Conservation (phyloP, 2,888 invertebrate species). For the Callinectes sapidus region DNA sequence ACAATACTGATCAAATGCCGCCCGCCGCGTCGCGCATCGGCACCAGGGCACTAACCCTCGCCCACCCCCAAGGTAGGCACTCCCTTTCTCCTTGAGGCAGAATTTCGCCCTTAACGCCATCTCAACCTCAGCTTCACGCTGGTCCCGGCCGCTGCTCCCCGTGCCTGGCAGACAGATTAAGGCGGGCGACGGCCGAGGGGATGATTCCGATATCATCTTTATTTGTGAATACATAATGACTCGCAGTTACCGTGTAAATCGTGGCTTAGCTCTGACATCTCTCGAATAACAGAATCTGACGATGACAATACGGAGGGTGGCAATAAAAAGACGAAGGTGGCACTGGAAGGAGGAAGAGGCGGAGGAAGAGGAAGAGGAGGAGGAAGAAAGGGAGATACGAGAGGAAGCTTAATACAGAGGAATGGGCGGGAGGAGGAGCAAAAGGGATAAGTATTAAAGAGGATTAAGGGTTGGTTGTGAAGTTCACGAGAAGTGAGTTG, state of each 20-base stretch:
- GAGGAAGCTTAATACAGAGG: conserved; percentile 18
- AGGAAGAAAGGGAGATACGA: background rate
- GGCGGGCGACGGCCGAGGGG: conserved; percentile 23
- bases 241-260: conserved; percentile 41
- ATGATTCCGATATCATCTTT: conserved; percentile 40
- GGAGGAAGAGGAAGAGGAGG: background rate
- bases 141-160: background rate
- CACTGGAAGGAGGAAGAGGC: background rate
- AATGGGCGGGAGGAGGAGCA: background rate
- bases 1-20: conserved; percentile 57
- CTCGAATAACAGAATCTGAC: background rate
- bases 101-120: background rate
- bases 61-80: background rate
- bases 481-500: background rate
- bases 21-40: conserved; percentile 40
- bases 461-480: conserved; percentile 21
- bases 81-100: background rate
- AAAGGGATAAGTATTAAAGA: background rate
- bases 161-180: conserved; percentile 45
- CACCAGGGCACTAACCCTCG: conserved; percentile 11
- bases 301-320: background rate
- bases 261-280: conserved; percentile 44
- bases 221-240: conserved; percentile 51
- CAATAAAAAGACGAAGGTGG: background rate
- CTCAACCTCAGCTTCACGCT: conserved; percentile 5